phyloP scores from a whole-genome alignment of 2,113 vertebrate species.

The Mus musculus region DNA sequence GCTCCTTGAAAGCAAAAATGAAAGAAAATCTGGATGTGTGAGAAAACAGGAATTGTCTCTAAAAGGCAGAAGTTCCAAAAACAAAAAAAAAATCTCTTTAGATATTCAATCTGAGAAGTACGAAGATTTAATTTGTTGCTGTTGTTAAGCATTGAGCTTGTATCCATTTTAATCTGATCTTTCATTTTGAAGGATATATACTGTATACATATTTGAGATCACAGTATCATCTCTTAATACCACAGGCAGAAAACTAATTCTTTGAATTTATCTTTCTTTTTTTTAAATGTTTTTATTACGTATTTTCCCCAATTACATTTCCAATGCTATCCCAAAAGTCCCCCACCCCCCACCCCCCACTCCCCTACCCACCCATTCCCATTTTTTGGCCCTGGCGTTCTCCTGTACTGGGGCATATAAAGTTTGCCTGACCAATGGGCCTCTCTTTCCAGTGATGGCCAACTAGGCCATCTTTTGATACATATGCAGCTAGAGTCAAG shows the following conservation, averaged over 20 bases:
- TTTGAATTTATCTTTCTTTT: slow-evolving; percentile 6
- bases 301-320: no score
- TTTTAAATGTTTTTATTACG: no score
- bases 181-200: slow-evolving; percentile 53
- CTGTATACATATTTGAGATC: neutral
- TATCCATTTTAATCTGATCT: slow-evolving; percentile 55
- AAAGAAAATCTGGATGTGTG: slow-evolving; percentile 57
- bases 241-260: neutral
- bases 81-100: slow-evolving; percentile 50
- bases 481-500: no score
- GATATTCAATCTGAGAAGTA: slow-evolving; percentile 13
- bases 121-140: slow-evolving; percentile 44
- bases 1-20: slow-evolving; percentile 39
- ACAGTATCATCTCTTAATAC: neutral
- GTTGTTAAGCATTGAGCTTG: slow-evolving; percentile 65
- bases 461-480: no score
- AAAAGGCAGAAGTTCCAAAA: slow-evolving; percentile 67
- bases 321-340: no score
- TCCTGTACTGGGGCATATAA: no score
- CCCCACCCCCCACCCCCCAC: no score
- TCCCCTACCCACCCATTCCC: no score
- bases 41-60: slow-evolving; percentile 51
- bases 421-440: no score
- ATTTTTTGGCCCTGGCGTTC: no score
- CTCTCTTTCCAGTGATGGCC: no score